Evolutionary conservation across 2,797 vertebrate species (phyloP).

Genomic region (Meda fulgida): DNA sequence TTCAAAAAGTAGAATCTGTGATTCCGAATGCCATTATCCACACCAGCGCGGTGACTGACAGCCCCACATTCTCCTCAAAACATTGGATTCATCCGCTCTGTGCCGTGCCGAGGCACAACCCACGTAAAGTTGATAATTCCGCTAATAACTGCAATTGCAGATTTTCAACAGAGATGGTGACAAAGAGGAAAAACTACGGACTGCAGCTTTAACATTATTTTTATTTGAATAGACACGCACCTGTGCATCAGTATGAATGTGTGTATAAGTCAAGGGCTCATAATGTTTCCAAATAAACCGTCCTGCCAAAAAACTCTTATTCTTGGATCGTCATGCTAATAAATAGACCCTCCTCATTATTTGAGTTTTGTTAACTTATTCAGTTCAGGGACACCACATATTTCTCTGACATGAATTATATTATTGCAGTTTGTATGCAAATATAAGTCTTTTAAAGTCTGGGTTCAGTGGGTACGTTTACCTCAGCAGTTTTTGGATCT

Average conservation of each 20-base stretch:
- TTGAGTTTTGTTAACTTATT: background rate
- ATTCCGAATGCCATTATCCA: no score
- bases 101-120: no score
- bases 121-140: no score
- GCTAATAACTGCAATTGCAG: no score
- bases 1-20: no score
- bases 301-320: constrained; percentile 44
- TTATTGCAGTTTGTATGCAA: background rate
- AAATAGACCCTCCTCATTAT: constrained; percentile 9
- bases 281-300: constrained; percentile 3
- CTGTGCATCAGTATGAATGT: background rate
- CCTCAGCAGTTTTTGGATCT: background rate
- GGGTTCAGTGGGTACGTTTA: background rate
- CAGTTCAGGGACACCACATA: background rate
- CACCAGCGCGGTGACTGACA: no score
- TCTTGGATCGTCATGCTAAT: constrained; percentile 5
- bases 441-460: constrained; percentile 6
- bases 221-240: constrained; percentile 8
- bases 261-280: background rate
- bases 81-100: no score
- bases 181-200: no score
- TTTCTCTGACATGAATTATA: constrained; percentile 4
- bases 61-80: no score
- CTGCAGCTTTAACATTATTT: background rate
- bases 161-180: no score